A percentile compares a stretch with the other conserved stretches of the same genome.
These are phyloP conservation scores for Chloebia gouldiae DNA, from an alignment of 2,113 vertebrate genomes.

Conservation along the genomic window DNA sequence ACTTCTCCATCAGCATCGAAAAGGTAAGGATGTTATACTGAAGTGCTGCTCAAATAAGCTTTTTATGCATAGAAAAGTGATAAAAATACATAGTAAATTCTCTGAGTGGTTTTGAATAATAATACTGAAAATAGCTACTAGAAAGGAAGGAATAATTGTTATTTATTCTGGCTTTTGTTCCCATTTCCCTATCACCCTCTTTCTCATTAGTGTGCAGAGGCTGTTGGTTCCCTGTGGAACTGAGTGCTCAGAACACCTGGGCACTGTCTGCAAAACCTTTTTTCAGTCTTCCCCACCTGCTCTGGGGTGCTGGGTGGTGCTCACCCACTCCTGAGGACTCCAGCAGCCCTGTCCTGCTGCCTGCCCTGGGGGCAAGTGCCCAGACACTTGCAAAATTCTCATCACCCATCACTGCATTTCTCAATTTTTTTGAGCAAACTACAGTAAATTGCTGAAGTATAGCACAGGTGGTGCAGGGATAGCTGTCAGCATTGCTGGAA, in stretches of 20 bases:
- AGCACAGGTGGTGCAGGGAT: neutral
- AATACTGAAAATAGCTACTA: neutral
- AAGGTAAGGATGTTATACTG: neutral
- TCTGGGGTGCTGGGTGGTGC: neutral
- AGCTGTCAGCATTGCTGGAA: neutral
- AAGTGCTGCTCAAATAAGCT: neutral
- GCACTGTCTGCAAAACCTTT: neutral
- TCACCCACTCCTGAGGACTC: neutral
- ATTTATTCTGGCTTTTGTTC: neutral
- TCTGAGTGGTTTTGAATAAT: neutral
- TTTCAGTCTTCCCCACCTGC: neutral
- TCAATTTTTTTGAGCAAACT: neutral
- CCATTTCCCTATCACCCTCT: neutral
- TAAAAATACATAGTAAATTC: neutral
- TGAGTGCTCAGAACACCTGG: neutral
- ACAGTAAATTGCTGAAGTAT: neutral
- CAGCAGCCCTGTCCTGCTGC: neutral
- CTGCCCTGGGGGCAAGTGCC: neutral
- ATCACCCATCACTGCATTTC: neutral
- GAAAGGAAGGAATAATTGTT: neutral
- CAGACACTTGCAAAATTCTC: neutral
- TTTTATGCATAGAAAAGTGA: neutral
- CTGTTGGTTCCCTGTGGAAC: neutral
- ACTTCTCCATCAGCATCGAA: neutral
- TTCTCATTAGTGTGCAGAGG: neutral